Conservation (phyloP, 2,797 vertebrate genomes). For the Leuciscus waleckii region DNA sequence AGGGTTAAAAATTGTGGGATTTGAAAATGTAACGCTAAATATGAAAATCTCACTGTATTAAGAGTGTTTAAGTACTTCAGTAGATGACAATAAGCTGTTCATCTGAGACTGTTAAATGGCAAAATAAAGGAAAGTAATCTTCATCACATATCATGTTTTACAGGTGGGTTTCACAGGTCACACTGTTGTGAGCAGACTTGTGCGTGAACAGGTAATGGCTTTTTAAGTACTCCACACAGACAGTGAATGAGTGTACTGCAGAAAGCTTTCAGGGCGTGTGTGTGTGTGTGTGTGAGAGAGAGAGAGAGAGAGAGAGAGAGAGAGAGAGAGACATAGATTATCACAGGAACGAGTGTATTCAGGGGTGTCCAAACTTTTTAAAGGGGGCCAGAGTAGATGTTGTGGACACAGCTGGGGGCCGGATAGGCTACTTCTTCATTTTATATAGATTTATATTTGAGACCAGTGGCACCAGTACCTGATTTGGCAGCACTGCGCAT, state of each 20-base stretch:
- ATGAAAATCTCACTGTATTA: not conserved
- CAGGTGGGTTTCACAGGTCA: conserved; percentile 43
- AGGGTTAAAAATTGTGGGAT: not conserved
- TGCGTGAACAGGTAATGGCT: conserved; percentile 36
- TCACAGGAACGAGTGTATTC: too few species aligned
- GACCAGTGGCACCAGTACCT: too few species aligned
- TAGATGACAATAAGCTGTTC: conserved; percentile 13
- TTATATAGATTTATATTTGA: too few species aligned
- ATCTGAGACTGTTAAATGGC: conserved; percentile 24
- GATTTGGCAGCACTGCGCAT: too few species aligned
- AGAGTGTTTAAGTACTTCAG: not conserved
- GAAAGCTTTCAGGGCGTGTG: not conserved
- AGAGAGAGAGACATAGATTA: too few species aligned
- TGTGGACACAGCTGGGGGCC: too few species aligned
- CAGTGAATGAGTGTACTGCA: conserved; percentile 64
- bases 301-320: too few species aligned
- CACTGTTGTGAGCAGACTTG: conserved; percentile 21
- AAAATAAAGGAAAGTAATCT: conserved; percentile 34
- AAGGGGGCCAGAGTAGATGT: too few species aligned
- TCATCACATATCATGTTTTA: conserved; percentile 35
- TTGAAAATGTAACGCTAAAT: not conserved
- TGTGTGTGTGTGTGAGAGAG: too few species aligned
- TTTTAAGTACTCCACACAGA: conserved; percentile 58
- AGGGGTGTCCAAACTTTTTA: not conserved
- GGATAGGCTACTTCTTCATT: too few species aligned